Percentiles rank a stretch among this genome's conserved stretches.
These are phyloP conservation scores for Unio pictorum DNA, from an alignment of 2,888 invertebrate genomes.

Conservation along the genomic window DNA sequence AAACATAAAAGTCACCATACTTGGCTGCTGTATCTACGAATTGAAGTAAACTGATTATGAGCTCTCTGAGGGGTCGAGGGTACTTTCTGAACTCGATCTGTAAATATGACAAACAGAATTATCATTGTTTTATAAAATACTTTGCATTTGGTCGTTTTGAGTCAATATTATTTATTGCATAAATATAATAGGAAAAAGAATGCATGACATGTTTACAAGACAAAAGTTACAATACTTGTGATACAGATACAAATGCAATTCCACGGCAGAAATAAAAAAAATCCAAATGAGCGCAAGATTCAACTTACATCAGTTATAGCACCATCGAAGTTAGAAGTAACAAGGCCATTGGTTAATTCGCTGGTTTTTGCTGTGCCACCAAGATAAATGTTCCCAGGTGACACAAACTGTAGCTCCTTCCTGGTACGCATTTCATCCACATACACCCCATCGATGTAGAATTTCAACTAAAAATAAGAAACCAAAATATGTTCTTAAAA, in stretches of 20 bases:
- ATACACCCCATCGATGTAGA: slow-evolving; percentile 54
- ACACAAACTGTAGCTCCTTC: slow-evolving; percentile 47
- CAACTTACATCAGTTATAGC: slow-evolving; percentile 58
- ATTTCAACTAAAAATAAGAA: slow-evolving; percentile 39
- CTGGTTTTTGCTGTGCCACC: slow-evolving; percentile 53
- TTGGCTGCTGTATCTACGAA: slow-evolving; percentile 8
- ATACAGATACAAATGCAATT: too few species aligned
- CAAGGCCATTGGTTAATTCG: slow-evolving; percentile 40
- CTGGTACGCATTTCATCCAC: slow-evolving; percentile 24
- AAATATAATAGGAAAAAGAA: background rate
- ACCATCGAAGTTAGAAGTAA: slow-evolving; percentile 55
- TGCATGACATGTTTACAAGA: too few species aligned
- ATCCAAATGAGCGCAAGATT: background rate
- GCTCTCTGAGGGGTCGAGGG: slow-evolving; percentile 6
- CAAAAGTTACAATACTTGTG: too few species aligned
- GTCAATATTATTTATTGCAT: background rate
- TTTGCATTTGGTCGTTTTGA: background rate
- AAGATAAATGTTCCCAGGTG: slow-evolving; percentile 50
- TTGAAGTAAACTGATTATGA: slow-evolving; percentile 25
- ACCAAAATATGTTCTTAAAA: too few species aligned
- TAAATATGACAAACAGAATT: background rate
- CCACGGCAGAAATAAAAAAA: background rate
- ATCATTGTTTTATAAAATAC: too few species aligned
- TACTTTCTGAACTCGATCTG: slow-evolving; percentile 25
- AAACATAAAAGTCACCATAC: slow-evolving; percentile 11